Evolutionary conservation across 2,888 invertebrate species (phyloP), one percentile per base, ranked within the genome.

Genomic region (Augochlorella aurata): DNA sequence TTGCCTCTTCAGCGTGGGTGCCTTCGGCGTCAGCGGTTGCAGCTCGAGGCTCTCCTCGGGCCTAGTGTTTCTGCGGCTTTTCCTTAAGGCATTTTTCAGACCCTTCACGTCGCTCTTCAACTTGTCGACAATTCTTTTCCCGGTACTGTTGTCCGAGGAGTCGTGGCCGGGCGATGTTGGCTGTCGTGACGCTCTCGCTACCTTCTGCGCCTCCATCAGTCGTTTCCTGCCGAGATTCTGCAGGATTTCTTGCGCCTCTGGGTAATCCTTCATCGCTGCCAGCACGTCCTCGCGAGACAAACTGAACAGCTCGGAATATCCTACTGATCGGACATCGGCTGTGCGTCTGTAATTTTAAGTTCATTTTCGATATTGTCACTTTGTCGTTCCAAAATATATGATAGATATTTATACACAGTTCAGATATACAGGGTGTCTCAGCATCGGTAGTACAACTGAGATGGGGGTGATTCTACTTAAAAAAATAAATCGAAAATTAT

Each of bases 191-290:
- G 84, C 94, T 93, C 88, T 94, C 24, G 91, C 94, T 44, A 89
- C 93, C 38, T 90, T 89, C 68, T 93, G 93, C 8, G 98, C 98
- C 94, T 98, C 98, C 95, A 97, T 97, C 73, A 98, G 94, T 18
- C 98, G 95, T 90, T 98, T 98, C 66, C 97, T 95, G 8, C 98
- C 98, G 47, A 98, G 95, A 14, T 97, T 97, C 92, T 98, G 98
- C n/a, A 98, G 95, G 85, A 98, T 98, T 87, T 98, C 98, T 93
- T 98, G 98, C 0, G 99, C 99, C 94, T 99, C 98, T 0, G 99
- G 99, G 91, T 99, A 99, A 93, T 99, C 99, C 93, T 98, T 98
- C 97, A 99, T 98, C 0, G 99, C 99, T 0, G 97, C 96, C 47
- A 99, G 94, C 0, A 99, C 98, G 92, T 99, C 99, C 94, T 99